Conservation (phyloP, 2,888 invertebrate species). For the Ephialtes manifestator region DNA sequence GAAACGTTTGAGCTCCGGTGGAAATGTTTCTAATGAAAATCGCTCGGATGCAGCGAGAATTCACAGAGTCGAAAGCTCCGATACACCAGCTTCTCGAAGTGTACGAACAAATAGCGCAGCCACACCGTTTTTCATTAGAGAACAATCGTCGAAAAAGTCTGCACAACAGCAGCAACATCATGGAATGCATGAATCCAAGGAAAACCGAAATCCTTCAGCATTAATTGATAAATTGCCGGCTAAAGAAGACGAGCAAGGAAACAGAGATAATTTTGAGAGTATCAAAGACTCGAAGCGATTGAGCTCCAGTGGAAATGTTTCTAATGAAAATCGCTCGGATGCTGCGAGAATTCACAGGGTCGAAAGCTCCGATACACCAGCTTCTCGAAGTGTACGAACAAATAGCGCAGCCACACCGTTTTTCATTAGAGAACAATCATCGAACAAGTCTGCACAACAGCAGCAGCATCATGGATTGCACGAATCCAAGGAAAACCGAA, state of each 20-base stretch:
- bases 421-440: neutral
- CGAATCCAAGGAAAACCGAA: slow-evolving; percentile 75
- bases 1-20: neutral
- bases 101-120: neutral
- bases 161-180: neutral
- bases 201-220: slow-evolving; percentile 71
- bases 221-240: slow-evolving; percentile 16
- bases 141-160: neutral
- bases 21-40: neutral
- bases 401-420: neutral
- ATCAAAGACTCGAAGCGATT: neutral
- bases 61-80: slow-evolving; percentile 12
- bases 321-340: slow-evolving; percentile 25
- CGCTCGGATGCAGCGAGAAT: neutral
- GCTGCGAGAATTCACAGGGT: neutral
- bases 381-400: neutral
- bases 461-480: slow-evolving; percentile 23
- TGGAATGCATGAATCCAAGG: slow-evolving; percentile 71
- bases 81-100: neutral
- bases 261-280: slow-evolving; percentile 3
- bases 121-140: neutral
- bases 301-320: neutral
- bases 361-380: neutral
- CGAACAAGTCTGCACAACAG: neutral
- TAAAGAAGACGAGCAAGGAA: slow-evolving; percentile 32